Evolutionary conservation across 2,113 vertebrate species (phyloP).

Genomic region (Campylomormyrus numenius): DNA sequence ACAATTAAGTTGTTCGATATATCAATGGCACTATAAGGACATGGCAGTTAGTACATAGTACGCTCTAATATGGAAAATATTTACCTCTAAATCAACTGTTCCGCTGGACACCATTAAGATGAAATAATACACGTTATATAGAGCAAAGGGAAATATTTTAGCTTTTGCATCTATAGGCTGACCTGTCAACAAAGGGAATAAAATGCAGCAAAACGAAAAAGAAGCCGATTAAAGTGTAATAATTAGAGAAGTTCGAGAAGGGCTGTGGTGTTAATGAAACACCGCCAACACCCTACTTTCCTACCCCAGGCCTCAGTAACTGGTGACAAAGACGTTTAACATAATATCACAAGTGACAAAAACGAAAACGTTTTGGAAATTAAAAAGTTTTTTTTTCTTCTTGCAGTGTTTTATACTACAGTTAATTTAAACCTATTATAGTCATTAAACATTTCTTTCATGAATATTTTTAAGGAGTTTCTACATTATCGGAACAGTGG

Average conservation of each 20-base stretch:
- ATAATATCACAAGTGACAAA: not conserved
- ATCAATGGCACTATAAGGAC: not conserved
- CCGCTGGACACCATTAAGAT: not conserved
- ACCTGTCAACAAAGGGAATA: not conserved
- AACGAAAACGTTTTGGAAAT: not conserved
- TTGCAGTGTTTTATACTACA: not conserved
- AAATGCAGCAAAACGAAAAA: not conserved
- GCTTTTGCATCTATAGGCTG: not conserved
- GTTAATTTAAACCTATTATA: not conserved
- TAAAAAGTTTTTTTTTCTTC: not conserved
- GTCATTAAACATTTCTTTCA: not conserved
- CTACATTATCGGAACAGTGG: not conserved
- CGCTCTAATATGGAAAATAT: not conserved
- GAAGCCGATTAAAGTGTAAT: not conserved
- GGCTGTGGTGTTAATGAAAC: not conserved
- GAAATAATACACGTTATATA: not conserved
- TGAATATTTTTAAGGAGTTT: not conserved
- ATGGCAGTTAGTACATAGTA: not conserved
- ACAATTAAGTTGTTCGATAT: not conserved
- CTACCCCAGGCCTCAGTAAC: not conserved
- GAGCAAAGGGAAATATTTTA: not conserved
- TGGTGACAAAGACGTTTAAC: not conserved
- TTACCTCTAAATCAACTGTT: not conserved
- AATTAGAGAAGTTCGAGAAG: not conserved
- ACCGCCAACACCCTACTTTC: not conserved